Percentiles rank a stretch among this genome's conserved stretches.
Conservation (phyloP, 2,797 vertebrate species). For the Sparus aurata region DNA sequence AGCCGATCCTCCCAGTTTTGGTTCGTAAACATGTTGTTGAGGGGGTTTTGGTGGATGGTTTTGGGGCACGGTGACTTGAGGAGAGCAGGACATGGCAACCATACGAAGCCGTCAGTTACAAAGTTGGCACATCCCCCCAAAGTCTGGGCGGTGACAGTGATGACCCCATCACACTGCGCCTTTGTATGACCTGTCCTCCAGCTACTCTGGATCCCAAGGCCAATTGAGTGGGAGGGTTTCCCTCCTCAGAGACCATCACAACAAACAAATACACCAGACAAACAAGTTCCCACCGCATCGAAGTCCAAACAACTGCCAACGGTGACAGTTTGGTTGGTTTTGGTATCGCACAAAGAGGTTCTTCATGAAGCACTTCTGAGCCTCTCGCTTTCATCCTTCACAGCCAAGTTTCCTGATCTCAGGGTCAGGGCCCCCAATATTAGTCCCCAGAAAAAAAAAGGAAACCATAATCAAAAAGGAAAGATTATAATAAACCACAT, state of each 20-base stretch:
- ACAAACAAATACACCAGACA: slow-evolving; percentile 79
- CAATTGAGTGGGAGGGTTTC: slow-evolving; percentile 74
- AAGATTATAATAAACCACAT: slow-evolving; percentile 5
- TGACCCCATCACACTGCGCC: slow-evolving; percentile 79
- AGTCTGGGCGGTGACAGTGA: slow-evolving; percentile 69
- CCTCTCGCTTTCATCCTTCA: slow-evolving; percentile 54
- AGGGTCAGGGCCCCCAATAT: slow-evolving; percentile 29
- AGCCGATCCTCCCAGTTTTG: slow-evolving; percentile 54
- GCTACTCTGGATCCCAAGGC: slow-evolving; percentile 70
- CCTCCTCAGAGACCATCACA: slow-evolving; percentile 70
- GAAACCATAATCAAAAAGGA: slow-evolving; percentile 1
- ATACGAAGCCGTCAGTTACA: slow-evolving; percentile 75
- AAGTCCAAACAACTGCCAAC: slow-evolving; percentile 77
- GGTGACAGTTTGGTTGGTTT: slow-evolving; percentile 75
- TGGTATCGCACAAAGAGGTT: slow-evolving; percentile 74
- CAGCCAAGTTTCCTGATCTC: slow-evolving; percentile 50
- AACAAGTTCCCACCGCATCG: slow-evolving; percentile 80
- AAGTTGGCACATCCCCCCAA: slow-evolving; percentile 74
- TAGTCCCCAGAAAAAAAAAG: slow-evolving; percentile 22
- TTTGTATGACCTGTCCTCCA: slow-evolving; percentile 80
- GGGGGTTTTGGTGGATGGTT: slow-evolving; percentile 52
- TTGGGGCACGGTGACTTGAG: slow-evolving; percentile 63
- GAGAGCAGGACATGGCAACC: slow-evolving; percentile 77
- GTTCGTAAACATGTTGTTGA: slow-evolving; percentile 72
- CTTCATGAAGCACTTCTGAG: slow-evolving; percentile 68